Evolutionary conservation across 2,797 vertebrate species (phyloP).

Genomic region (Sparus aurata): DNA sequence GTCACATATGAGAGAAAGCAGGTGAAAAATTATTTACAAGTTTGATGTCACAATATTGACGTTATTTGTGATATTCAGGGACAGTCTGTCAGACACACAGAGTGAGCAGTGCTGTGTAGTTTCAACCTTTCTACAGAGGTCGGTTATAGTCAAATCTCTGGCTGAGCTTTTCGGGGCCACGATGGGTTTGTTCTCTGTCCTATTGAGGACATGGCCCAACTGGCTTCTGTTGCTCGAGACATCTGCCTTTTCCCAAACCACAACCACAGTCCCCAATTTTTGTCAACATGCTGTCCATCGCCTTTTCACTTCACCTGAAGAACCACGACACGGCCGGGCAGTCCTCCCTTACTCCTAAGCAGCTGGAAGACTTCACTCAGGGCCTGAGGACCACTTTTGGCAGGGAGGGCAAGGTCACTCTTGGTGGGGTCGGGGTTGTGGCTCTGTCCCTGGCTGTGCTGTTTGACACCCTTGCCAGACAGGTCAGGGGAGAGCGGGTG

Average conservation of each 20-base stretch:
- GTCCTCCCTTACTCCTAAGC: conserved; percentile 36
- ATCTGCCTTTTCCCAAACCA: conserved; percentile 52
- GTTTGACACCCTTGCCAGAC: conserved; percentile 52
- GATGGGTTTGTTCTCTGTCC: too few species aligned
- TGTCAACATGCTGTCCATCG: conserved; percentile 10
- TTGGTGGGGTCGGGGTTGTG: conserved; percentile 38
- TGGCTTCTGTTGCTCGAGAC: conserved; percentile 1
- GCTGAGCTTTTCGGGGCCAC: too few species aligned
- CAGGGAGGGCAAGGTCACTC: conserved; percentile 34
- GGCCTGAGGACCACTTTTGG: conserved; percentile 53
- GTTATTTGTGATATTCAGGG: too few species aligned
- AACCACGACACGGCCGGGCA: conserved; percentile 43
- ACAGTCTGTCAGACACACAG: too few species aligned
- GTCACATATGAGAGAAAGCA: too few species aligned
- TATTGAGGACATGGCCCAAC: too few species aligned
- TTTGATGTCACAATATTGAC: too few species aligned
- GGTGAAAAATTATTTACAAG: too few species aligned
- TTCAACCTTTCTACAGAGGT: too few species aligned
- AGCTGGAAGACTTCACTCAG: conserved; percentile 52
- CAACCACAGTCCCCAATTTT: conserved; percentile 30
- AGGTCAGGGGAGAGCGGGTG: conserved; percentile 33
- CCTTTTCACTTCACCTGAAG: conserved; percentile 44
- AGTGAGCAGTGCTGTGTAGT: too few species aligned
- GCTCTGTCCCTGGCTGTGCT: conserved; percentile 51
- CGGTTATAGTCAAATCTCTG: neutral